These are phyloP conservation scores for Tachuris rubrigastra DNA, from an alignment of 2,113 vertebrate species.

Conservation along the genomic window DNA sequence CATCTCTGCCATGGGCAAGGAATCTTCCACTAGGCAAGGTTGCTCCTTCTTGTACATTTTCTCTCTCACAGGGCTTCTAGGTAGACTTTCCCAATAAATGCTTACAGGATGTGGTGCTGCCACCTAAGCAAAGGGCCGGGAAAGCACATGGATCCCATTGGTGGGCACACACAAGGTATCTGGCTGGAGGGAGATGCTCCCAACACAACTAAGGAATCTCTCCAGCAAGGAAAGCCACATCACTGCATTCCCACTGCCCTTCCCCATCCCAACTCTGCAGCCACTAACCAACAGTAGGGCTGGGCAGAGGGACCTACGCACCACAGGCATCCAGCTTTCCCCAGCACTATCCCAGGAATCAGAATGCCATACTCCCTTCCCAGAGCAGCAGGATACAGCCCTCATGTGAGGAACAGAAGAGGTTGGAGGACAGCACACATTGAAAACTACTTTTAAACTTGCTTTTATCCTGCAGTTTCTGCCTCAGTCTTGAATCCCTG, in stretches of 20 bases:
- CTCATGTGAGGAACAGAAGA: fast-evolving
- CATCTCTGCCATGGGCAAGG: neutral
- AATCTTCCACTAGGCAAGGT: neutral
- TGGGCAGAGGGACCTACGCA: neutral
- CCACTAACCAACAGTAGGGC: fast-evolving
- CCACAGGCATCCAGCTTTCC: neutral
- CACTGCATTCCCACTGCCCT: neutral
- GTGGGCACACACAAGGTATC: fast-evolving
- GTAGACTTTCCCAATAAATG: neutral
- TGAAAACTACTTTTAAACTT: neutral
- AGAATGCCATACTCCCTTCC: neutral
- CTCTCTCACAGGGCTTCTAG: neutral
- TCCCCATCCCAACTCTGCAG: neutral
- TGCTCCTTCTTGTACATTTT: neutral
- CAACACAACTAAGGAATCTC: neutral
- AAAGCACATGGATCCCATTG: neutral
- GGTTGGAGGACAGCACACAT: neutral
- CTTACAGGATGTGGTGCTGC: neutral
- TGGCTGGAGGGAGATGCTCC: neutral
- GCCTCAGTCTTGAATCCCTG: neutral
- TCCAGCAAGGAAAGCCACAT: neutral
- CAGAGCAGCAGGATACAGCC: neutral
- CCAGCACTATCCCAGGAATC: neutral
- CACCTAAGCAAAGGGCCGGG: neutral
- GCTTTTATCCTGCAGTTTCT: neutral